These are phyloP conservation scores for Chrysolina haemoptera DNA, from an alignment of 2,888 invertebrate species.

Conservation along the genomic window DNA sequence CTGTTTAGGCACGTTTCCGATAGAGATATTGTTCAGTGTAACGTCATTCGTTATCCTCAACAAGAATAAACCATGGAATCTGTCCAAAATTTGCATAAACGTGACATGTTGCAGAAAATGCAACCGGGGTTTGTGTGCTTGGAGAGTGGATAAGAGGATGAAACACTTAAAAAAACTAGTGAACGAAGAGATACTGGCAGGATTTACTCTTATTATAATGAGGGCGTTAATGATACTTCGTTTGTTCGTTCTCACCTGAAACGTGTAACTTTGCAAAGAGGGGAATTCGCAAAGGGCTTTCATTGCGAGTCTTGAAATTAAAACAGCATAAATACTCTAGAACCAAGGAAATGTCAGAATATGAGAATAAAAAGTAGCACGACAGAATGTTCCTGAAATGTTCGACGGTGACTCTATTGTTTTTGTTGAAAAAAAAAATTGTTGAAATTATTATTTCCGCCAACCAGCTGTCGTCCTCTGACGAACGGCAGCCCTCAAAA, in stretches of 20 bases:
- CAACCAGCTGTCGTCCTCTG: too few relatives aligned
- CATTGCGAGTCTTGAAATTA: too few relatives aligned
- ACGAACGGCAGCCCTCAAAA: too few relatives aligned
- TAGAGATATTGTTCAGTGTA: constrained; percentile 11
- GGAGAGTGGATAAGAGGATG: neutral
- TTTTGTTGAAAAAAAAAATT: too few relatives aligned
- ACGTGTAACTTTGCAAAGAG: neutral
- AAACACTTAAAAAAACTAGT: neutral
- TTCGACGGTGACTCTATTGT: too few relatives aligned
- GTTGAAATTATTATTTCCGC: too few relatives aligned
- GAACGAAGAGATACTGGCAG: neutral
- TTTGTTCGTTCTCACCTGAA: neutral
- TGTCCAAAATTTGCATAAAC: constrained; percentile 1
- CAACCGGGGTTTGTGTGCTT: neutral
- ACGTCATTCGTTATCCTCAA: constrained; percentile 12
- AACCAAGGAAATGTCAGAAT: too few relatives aligned
- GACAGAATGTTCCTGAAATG: too few relatives aligned
- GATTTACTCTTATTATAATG: neutral
- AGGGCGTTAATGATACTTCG: neutral
- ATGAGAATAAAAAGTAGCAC: too few relatives aligned
- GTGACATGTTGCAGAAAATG: constrained; percentile 17
- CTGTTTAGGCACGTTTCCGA: constrained; percentile 15
- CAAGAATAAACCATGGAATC: constrained; percentile 14
- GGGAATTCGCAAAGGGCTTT: neutral
- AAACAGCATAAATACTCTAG: too few relatives aligned